Evolutionary conservation across 2,113 vertebrate genomes (phyloP).

Genomic region (Actenoides hombroni): DNA sequence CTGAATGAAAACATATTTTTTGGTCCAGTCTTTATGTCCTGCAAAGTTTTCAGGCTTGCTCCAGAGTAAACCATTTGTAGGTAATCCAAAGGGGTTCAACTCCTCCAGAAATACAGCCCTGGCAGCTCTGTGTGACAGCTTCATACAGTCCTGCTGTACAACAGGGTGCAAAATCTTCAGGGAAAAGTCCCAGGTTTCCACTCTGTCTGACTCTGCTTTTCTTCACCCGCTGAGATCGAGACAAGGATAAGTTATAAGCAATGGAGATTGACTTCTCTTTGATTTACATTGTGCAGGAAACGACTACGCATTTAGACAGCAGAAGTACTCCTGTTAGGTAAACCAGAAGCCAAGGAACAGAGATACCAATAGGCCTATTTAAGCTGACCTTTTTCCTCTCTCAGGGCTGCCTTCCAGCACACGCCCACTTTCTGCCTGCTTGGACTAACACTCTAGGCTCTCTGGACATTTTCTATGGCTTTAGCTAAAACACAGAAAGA

Average conservation of each 20-base stretch:
- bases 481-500: not conserved
- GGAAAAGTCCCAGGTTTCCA: not conserved
- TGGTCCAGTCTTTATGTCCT: not conserved
- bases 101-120: not conserved
- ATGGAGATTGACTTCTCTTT: not conserved
- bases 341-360: not conserved
- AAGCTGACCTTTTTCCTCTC: not conserved
- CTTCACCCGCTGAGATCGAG: not conserved
- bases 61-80: not conserved
- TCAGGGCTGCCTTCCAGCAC: not conserved
- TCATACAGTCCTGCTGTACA: accelerated
- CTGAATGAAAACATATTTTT: accelerated
- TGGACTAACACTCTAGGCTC: not conserved
- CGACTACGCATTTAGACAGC: not conserved
- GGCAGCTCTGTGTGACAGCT: not conserved
- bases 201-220: not conserved
- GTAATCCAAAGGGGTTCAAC: not conserved
- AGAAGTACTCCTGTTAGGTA: not conserved
- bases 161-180: no score
- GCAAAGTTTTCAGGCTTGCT: not conserved
- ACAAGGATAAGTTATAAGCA: not conserved
- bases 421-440: not conserved
- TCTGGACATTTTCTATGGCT: not conserved
- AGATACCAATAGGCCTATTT: not conserved
- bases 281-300: not conserved